phyloP scores from a whole-genome alignment of 2,888 invertebrate genomes.

The Tricholauxania praeusta region DNA sequence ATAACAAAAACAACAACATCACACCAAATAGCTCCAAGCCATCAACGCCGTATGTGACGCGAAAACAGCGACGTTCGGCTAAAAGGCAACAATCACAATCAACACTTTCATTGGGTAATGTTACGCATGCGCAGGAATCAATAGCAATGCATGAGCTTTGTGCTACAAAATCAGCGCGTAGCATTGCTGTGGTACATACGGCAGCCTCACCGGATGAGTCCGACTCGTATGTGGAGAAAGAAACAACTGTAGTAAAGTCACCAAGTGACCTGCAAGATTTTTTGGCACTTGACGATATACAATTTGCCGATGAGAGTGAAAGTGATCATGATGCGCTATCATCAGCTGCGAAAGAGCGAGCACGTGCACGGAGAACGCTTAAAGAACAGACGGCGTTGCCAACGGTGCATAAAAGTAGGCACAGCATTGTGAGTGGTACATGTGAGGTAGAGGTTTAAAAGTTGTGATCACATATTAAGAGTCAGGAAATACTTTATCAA shows the following conservation, averaged over 20 bases:
- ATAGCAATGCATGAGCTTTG: constrained; percentile 45
- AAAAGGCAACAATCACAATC: constrained; percentile 54
- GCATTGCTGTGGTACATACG: constrained; percentile 48
- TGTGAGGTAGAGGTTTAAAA: constrained; percentile 17
- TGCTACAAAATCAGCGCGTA: constrained; percentile 46
- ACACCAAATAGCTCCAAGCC: constrained; percentile 35
- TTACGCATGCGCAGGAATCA: constrained; percentile 32
- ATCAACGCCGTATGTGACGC: constrained; percentile 55
- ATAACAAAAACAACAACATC: constrained; percentile 39
- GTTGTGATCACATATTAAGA: too few species aligned
- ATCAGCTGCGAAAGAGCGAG: constrained; percentile 15
- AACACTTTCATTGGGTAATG: constrained; percentile 45
- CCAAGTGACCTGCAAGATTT: constrained; percentile 72
- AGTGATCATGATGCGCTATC: constrained; percentile 46
- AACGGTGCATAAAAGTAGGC: neutral
- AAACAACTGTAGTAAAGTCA: constrained; percentile 77
- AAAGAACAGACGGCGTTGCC: neutral
- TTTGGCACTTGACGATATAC: constrained; percentile 75
- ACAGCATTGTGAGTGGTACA: constrained; percentile 18
- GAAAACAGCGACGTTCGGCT: constrained; percentile 56
- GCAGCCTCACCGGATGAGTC: constrained; percentile 38
- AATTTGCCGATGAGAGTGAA: constrained; percentile 76
- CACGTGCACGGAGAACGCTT: neutral
- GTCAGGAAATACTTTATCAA: too few species aligned
- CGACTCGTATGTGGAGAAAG: constrained; percentile 71